Base-by-base conservation (phyloP, 2,797 vertebrate species). In the Bufotes viridis region DNA sequence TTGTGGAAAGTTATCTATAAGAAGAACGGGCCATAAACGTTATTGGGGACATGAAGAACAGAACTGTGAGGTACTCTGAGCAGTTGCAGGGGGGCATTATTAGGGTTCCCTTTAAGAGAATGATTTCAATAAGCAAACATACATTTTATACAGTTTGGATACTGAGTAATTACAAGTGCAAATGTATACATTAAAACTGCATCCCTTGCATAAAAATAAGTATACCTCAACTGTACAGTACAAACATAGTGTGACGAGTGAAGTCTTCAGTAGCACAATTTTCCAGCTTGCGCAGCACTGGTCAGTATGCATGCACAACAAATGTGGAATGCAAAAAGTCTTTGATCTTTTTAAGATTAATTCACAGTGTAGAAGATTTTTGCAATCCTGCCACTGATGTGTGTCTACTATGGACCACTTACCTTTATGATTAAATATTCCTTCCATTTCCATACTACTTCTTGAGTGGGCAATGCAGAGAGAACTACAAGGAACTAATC, bases 361-460 rank as follows among this genome's bases (percentile, higher is more conserved):
- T 42, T 42, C 34, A 42, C 34, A 42, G 34, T 42, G 34, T 42
- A 42, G 34, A 42, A 42, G 34, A 42, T 42, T 42, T 42, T 42
- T 42, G 42, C 6, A 42, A 42, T 13, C 53, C 53, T 55, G 53
- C 10, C 53, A 55, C 53, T 14, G 13, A 55, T 14, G 53, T 55
- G 8, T 55, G 10, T 26, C 0, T 69, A 42, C 42, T 26, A 74
- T 22, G 18, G 20, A 20, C 29, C 18, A 67, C 61, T 92, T 96
- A 99, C 98, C 98, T 97, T 98, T 99, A 95, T 99, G 98, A 94
- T 99, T 99, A 91, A 97, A 99, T 92, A 99, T 98, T 87, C 98
- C 98, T 91, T 99, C 98, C 98, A 99, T 99, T 93, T 99, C 98
- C 97, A 99, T 99, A 88, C 98, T 99, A 15, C 98, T 99, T 87